phyloP scores from a whole-genome alignment of 2,113 vertebrate genomes.

The Dicrurus megarhynchus region DNA sequence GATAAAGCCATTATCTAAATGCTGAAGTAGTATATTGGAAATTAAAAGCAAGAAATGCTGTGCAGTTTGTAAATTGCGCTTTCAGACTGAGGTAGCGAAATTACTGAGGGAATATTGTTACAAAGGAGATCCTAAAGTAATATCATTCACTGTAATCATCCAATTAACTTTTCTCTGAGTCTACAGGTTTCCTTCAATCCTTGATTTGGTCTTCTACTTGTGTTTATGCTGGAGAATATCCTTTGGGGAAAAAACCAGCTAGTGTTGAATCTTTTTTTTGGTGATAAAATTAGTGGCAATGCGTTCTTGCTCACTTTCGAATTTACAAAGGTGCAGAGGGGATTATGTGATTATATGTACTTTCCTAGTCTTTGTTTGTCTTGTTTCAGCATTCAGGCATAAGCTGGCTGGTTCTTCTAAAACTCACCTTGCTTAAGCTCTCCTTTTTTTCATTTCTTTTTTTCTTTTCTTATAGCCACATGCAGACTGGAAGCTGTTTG shows the following conservation, averaged over 20 bases:
- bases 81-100: neutral
- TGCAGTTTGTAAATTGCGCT: neutral
- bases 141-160: neutral
- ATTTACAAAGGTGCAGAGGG: neutral
- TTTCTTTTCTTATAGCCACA: neutral
- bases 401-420: neutral
- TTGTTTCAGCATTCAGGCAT: neutral
- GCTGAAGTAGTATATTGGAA: constrained; percentile 24
- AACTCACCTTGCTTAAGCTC: neutral
- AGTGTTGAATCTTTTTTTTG: neutral
- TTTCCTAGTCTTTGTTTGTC: neutral
- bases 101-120: neutral
- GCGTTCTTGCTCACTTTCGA: neutral
- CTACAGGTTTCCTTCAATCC: neutral
- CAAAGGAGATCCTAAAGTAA: neutral
- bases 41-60: constrained; percentile 30
- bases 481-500: neutral
- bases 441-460: neutral
- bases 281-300: neutral
- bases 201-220: neutral
- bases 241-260: neutral
- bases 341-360: neutral
- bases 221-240: neutral
- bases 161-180: neutral
- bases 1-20: constrained; percentile 34